Conservation (phyloP, 2,888 invertebrate species). For the Dermolepida albohirtum region DNA sequence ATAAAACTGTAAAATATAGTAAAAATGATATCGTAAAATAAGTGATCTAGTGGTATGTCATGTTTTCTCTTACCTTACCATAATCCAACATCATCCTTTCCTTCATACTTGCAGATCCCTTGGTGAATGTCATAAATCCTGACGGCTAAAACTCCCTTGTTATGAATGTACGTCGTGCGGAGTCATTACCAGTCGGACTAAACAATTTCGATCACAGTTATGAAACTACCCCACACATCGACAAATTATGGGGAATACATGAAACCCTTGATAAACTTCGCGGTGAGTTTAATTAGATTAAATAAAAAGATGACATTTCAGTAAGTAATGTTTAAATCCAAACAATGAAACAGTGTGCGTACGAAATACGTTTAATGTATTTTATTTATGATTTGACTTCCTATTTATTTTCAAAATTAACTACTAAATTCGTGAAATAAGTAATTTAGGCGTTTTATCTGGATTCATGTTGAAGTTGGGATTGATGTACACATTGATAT, state of each 20-base stretch:
- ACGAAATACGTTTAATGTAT: too few relatives aligned
- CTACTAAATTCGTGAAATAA: too few relatives aligned
- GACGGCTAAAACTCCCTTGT: constrained; percentile 15
- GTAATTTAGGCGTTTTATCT: too few relatives aligned
- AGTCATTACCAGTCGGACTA: constrained; percentile 49
- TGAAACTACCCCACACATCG: constrained; percentile 54
- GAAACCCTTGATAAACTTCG: constrained; percentile 55
- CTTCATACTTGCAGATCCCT: constrained; percentile 41
- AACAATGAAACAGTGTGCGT: too few relatives aligned
- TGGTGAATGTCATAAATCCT: constrained; percentile 24
- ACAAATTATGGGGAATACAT: constrained; percentile 59
- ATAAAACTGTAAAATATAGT: too few relatives aligned
- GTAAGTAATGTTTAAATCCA: too few relatives aligned
- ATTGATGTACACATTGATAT: too few relatives aligned
- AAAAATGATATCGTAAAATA: too few relatives aligned
- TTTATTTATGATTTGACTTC: too few relatives aligned
- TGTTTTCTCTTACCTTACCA: constrained; percentile 1
- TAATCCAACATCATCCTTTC: constrained; percentile 25
- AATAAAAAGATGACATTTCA: neutral
- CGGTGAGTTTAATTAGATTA: constrained; percentile 52
- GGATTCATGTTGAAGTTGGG: too few relatives aligned
- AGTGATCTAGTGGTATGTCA: too few relatives aligned
- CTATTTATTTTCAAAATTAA: too few relatives aligned
- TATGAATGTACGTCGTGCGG: constrained; percentile 40
- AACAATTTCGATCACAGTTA: constrained; percentile 48